A percentile compares a stretch with the other conserved stretches of the same genome.
phyloP scores from a whole-genome alignment of 2,888 invertebrate species.

The Stenichneumon culpator region DNA sequence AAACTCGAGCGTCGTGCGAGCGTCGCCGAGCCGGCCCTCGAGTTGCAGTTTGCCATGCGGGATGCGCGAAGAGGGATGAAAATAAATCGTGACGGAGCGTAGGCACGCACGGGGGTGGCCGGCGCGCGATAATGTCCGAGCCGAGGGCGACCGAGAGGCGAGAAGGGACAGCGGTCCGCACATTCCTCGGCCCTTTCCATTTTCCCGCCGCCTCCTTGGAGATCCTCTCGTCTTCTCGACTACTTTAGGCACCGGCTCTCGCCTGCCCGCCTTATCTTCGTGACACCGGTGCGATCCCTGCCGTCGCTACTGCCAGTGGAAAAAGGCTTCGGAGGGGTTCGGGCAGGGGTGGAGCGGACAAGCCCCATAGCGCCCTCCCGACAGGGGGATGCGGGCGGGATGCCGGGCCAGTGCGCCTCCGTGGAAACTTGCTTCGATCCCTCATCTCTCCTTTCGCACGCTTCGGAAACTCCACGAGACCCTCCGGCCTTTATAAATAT shows the following conservation, averaged over 20 bases:
- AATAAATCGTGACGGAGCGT: constrained; percentile 51
- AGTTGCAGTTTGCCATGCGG: background rate
- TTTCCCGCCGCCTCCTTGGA: constrained; percentile 6
- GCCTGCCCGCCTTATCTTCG: constrained; percentile 48
- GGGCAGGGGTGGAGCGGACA: constrained; percentile 16
- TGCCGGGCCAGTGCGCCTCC: constrained; percentile 19
- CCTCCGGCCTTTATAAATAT: constrained; percentile 63
- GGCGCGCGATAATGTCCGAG: constrained; percentile 49
- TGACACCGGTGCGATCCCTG: constrained; percentile 29
- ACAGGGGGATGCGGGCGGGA: constrained; percentile 17
- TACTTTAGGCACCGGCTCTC: constrained; percentile 6
- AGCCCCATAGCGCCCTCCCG: background rate
- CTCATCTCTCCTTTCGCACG: constrained; percentile 64
- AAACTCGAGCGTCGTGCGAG: background rate
- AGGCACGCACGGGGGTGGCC: constrained; percentile 24
- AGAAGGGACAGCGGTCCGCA: constrained; percentile 24
- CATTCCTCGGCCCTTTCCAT: constrained; percentile 47
- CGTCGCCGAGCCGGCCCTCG: background rate
- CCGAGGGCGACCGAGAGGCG: constrained; percentile 14
- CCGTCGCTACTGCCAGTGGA: constrained; percentile 17
- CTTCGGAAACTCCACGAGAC: constrained; percentile 40
- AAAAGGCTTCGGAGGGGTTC: constrained; percentile 41
- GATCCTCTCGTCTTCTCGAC: constrained; percentile 40
- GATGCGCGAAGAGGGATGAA: constrained; percentile 1
- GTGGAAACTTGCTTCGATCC: constrained; percentile 65